These are phyloP conservation scores for Panulirus ornatus DNA, from an alignment of 1,140 invertebrate genomes.

Conservation along the genomic window DNA sequence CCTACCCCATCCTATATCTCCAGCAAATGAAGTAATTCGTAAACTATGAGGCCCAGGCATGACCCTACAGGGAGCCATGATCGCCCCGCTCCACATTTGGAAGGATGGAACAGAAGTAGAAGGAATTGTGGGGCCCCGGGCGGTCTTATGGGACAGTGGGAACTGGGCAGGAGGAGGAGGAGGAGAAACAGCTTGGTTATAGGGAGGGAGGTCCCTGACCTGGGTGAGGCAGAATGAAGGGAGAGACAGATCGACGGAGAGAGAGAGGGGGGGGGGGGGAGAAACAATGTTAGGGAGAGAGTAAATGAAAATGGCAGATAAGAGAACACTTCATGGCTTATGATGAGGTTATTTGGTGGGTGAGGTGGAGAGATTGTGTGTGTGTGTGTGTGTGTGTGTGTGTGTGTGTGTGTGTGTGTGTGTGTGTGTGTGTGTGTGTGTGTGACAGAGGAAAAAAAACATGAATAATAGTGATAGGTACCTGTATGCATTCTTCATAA, in stretches of 20 bases:
- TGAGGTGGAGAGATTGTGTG: no score
- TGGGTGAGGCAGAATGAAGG: background rate
- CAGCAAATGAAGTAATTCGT: constrained; percentile 16
- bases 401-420: constrained; percentile 30
- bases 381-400: no score
- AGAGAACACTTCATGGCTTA: no score
- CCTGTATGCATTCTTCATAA: no score
- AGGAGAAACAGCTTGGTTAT: background rate
- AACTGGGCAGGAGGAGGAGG: background rate
- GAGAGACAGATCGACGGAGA: background rate
- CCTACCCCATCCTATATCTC: background rate
- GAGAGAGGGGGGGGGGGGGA: background rate
- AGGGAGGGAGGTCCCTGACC: background rate
- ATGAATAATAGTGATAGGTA: no score
- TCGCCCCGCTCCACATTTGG: background rate
- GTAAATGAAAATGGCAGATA: background rate
- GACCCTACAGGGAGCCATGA: background rate
- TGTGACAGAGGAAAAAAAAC: no score
- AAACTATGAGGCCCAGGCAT: background rate
- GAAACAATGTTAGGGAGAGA: background rate
- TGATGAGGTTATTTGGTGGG: no score
- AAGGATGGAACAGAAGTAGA: background rate
- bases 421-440: constrained; percentile 49
- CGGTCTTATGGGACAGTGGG: background rate
- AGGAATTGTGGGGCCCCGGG: background rate